A percentile compares a stretch with the other conserved stretches of the same genome.
phyloP scores from a whole-genome alignment of 2,888 invertebrate genomes.

The Cerastis rubricosa region DNA sequence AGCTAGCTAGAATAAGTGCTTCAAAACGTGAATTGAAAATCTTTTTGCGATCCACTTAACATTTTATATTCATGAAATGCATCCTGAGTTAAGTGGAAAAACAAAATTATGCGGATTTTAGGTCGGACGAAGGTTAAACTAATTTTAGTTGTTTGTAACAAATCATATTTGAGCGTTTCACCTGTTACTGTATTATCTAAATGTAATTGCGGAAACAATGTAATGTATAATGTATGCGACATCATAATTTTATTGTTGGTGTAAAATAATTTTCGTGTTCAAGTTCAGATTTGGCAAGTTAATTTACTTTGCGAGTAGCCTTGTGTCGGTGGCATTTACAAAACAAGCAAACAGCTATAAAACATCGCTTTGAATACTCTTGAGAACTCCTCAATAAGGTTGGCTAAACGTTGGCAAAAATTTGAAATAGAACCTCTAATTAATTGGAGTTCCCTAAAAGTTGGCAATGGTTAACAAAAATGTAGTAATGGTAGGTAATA shows the following conservation, averaged over 20 bases:
- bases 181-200: conserved; percentile 35
- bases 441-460: conserved; percentile 3
- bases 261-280: conserved; percentile 56
- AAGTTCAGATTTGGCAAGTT: conserved; percentile 63
- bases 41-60: conserved; percentile 34
- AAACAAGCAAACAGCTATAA: conserved; percentile 65
- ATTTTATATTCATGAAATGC: conserved; percentile 46
- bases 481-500: not conserved
- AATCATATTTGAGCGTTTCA: conserved; percentile 40
- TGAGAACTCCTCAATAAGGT: conserved; percentile 44
- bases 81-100: conserved; percentile 31
- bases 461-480: not conserved
- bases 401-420: conserved; percentile 17
- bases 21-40: conserved; percentile 49
- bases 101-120: conserved; percentile 28
- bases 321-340: conserved; percentile 65
- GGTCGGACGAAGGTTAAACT: conserved; percentile 41
- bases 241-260: conserved; percentile 58
- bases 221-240: conserved; percentile 48
- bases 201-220: conserved; percentile 54
- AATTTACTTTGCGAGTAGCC: conserved; percentile 54
- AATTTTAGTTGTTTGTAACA: conserved; percentile 26
- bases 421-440: conserved; percentile 20
- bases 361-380: conserved; percentile 54
- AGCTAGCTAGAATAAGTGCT: conserved; percentile 49